phyloP scores from a whole-genome alignment of 1,140 invertebrate genomes.

The Halictus rubicundus region DNA sequence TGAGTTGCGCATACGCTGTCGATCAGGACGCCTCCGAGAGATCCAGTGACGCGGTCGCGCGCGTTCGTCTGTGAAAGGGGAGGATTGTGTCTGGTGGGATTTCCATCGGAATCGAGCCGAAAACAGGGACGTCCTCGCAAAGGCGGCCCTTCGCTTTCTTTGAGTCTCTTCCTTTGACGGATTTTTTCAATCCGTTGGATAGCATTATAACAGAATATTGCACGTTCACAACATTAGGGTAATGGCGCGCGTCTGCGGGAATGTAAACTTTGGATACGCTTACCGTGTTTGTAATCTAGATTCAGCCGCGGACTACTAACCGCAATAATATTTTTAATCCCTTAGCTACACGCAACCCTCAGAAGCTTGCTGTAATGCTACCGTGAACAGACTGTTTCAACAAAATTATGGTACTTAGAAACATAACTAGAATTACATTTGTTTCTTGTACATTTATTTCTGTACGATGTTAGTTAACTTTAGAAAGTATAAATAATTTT shows the following conservation, averaged over 20 bases:
- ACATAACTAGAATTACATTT: too few species aligned
- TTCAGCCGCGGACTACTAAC: too few species aligned
- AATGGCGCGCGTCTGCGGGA: conserved; percentile 11
- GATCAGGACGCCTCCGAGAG: conserved; percentile 28
- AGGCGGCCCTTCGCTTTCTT: conserved; percentile 32
- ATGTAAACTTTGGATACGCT: not conserved
- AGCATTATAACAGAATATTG: conserved; percentile 42
- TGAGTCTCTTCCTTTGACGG: conserved; percentile 31
- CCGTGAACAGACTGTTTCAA: too few species aligned
- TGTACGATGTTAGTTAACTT: too few species aligned
- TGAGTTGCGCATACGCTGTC: conserved; percentile 41
- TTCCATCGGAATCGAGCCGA: conserved; percentile 20
- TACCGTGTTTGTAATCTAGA: too few species aligned
- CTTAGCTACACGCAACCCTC: too few species aligned
- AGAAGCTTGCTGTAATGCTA: too few species aligned
- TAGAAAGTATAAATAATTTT: too few species aligned
- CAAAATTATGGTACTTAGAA: too few species aligned
- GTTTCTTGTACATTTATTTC: too few species aligned
- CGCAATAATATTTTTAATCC: too few species aligned
- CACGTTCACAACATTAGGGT: conserved; percentile 25
- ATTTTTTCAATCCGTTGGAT: conserved; percentile 51
- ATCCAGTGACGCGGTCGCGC: conserved; percentile 4
- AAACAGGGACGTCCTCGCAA: not conserved
- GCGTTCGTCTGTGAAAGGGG: conserved; percentile 7
- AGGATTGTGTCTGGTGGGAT: conserved; percentile 34